Evolutionary conservation across 2,888 invertebrate species (phyloP).

Genomic region (Zelleria hepariella): DNA sequence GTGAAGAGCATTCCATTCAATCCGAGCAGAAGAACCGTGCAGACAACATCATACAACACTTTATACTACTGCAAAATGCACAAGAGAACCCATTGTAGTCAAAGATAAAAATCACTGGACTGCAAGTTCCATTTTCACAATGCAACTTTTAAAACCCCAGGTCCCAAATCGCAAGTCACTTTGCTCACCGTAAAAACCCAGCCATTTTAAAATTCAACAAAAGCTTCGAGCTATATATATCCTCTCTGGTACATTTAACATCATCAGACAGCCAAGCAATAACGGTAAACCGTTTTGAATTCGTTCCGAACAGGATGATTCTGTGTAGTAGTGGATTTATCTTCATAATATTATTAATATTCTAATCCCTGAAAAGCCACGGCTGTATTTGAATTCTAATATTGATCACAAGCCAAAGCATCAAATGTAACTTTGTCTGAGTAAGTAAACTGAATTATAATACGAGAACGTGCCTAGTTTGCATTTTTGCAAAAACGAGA

Average conservation of each 20-base stretch:
- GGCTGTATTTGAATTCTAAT: too few species aligned
- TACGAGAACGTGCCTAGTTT: too few species aligned
- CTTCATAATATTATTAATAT: too few species aligned
- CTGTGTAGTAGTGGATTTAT: not conserved
- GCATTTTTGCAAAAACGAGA: too few species aligned
- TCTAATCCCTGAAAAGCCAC: too few species aligned
- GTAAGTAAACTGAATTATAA: too few species aligned
- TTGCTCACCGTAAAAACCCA: conserved; percentile 20
- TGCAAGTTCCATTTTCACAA: not conserved
- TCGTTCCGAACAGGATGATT: conserved; percentile 14
- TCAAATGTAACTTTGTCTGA: too few species aligned
- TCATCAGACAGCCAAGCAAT: conserved; percentile 23
- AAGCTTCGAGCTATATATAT: conserved; percentile 15
- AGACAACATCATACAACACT: not conserved
- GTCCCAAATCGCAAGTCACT: not conserved
- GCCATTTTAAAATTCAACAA: conserved; percentile 29
- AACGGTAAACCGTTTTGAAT: conserved; percentile 38
- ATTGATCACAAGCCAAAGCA: too few species aligned
- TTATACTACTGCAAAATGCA: not conserved
- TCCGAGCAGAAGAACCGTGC: not conserved
- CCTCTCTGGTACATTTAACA: conserved; percentile 21
- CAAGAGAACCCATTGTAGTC: not conserved
- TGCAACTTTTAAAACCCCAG: not conserved
- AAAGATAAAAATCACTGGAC: not conserved
- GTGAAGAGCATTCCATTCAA: not conserved